Conservation (phyloP, 2,888 invertebrate genomes). For the Rotaria macrura region DNA sequence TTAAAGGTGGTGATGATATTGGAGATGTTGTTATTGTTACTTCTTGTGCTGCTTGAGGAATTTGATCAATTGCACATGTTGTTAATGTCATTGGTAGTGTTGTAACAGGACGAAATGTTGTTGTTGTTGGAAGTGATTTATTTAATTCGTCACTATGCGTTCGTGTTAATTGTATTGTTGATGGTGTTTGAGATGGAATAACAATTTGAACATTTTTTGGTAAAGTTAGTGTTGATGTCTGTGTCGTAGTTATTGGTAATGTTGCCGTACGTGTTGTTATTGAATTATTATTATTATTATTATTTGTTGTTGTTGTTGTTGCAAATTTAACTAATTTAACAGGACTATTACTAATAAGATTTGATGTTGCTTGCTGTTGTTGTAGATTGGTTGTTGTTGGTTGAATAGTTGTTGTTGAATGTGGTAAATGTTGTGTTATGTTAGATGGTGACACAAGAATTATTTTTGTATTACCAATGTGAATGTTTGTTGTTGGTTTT, state of each 20-base stretch:
- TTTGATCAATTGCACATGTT: background rate
- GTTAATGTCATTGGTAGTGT: background rate
- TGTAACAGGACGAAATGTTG: background rate
- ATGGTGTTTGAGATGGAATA: background rate
- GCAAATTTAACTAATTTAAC: constrained; percentile 7
- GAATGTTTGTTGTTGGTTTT: constrained; percentile 22
- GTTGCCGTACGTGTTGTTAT: background rate
- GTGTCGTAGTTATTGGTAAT: background rate
- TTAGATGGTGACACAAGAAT: constrained; percentile 4
- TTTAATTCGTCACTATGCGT: background rate
- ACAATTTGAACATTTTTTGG: constrained; percentile 7
- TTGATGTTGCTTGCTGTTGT: background rate
- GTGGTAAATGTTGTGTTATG: background rate
- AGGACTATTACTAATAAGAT: background rate
- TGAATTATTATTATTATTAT: background rate
- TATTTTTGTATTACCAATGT: constrained; percentile 10
- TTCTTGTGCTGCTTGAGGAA: constrained; percentile 18
- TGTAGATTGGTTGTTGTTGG: background rate
- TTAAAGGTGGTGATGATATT: background rate
- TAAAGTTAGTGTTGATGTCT: background rate
- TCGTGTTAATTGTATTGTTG: background rate
- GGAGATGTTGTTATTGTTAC: background rate
- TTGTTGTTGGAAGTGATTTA: background rate
- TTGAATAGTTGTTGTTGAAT: background rate
- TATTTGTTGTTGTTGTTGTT: background rate